These are phyloP conservation scores for Euzophera pinguis DNA, from an alignment of 2,888 invertebrate genomes.

Conservation along the genomic window DNA sequence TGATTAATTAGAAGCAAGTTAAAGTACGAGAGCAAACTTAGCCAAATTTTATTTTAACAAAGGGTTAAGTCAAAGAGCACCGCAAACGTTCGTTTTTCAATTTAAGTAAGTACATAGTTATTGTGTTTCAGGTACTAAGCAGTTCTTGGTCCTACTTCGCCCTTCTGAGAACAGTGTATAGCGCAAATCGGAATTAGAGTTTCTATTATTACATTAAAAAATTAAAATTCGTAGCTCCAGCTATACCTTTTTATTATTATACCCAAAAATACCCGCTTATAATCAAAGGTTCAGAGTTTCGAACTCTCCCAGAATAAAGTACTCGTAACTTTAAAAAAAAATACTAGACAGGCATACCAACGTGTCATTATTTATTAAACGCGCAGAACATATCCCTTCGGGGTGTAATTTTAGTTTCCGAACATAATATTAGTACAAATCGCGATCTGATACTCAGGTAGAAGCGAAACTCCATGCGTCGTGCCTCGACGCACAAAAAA, in stretches of 20 bases:
- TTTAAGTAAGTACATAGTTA: slow-evolving; percentile 17
- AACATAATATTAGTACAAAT: slow-evolving; percentile 23
- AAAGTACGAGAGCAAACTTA: too few species aligned
- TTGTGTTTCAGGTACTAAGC: slow-evolving; percentile 43
- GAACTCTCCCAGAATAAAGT: too few species aligned
- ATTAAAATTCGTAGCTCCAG: too few species aligned
- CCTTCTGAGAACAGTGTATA: slow-evolving; percentile 35
- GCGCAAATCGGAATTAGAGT: slow-evolving; percentile 1
- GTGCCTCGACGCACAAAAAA: slow-evolving; percentile 34
- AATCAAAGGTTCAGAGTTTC: too few species aligned
- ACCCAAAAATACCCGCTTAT: too few species aligned
- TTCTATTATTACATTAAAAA: too few species aligned
- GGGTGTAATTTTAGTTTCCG: slow-evolving; percentile 12
- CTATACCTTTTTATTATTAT: too few species aligned
- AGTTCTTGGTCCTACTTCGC: slow-evolving; percentile 50
- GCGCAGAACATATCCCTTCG: slow-evolving; percentile 6
- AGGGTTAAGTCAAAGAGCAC: too few species aligned
- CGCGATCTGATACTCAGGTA: slow-evolving; percentile 42
- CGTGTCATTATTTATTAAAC: slow-evolving; percentile 12
- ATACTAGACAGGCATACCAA: neutral
- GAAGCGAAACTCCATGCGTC: slow-evolving; percentile 42
- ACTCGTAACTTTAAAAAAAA: neutral
- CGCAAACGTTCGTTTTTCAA: too few species aligned
- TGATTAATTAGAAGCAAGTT: too few species aligned
- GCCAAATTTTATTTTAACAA: too few species aligned